Evolutionary conservation across 2,797 vertebrate genomes (phyloP).

Genomic region (Gymnothorax javanicus): DNA sequence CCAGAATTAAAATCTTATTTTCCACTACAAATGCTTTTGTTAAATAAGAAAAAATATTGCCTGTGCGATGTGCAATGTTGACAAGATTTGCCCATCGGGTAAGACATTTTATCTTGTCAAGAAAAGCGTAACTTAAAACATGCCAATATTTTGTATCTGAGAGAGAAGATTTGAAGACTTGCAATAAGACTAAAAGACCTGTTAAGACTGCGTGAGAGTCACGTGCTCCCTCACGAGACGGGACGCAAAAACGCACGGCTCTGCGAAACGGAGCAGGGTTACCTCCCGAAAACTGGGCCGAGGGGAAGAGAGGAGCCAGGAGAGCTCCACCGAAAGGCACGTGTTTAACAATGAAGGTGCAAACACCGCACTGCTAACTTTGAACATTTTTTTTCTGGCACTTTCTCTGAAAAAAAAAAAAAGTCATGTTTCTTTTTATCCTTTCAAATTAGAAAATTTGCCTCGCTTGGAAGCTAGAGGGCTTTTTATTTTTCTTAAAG

Average conservation of each 20-base stretch:
- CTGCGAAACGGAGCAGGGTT: too few species aligned
- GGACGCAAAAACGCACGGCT: background rate
- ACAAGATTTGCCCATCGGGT: too few species aligned
- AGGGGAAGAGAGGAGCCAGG: slow-evolving; percentile 38
- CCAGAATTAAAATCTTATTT: too few species aligned
- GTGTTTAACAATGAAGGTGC: slow-evolving; percentile 13
- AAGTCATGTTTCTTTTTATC: slow-evolving; percentile 21
- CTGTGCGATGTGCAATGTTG: too few species aligned
- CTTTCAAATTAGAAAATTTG: background rate
- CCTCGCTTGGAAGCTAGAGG: slow-evolving; percentile 9
- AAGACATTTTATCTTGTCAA: too few species aligned
- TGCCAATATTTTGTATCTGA: too few species aligned
- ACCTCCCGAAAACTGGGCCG: background rate
- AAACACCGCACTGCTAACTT: background rate
- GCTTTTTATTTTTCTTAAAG: background rate
- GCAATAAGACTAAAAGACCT: too few species aligned
- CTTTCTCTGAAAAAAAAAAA: background rate
- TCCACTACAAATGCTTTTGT: too few species aligned
- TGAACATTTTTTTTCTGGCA: slow-evolving; percentile 5
- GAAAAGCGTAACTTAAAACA: too few species aligned
- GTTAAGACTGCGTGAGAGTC: too few species aligned
- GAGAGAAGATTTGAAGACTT: too few species aligned
- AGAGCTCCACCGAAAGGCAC: slow-evolving; percentile 17
- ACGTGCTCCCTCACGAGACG: background rate
- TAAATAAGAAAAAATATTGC: too few species aligned